Conservation (phyloP, 2,888 invertebrate species). For the Folsomia manolachei region DNA sequence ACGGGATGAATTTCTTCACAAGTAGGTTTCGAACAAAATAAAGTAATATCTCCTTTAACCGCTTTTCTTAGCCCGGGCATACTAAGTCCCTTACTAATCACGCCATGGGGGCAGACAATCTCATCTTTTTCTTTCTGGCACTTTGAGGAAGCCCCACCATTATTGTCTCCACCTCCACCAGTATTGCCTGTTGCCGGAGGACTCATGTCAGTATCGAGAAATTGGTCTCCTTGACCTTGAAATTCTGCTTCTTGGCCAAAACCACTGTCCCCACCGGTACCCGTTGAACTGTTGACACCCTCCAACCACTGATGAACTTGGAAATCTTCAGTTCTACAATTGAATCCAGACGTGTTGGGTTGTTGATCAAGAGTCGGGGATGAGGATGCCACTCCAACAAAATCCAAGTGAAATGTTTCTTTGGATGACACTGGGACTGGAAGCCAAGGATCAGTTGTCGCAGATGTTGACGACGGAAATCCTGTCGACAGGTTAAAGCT, state of each 20-base stretch:
- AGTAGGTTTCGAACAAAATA: conserved; percentile 20
- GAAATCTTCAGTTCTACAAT: too few species aligned
- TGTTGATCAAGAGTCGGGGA: background rate
- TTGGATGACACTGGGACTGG: background rate
- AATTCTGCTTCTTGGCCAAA: background rate
- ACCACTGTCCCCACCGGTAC: background rate
- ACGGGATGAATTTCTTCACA: conserved; percentile 10
- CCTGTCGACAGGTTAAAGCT: too few species aligned
- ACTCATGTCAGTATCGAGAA: conserved; percentile 6
- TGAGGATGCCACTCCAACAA: background rate
- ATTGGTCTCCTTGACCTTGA: background rate
- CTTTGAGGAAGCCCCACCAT: background rate
- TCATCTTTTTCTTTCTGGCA: background rate
- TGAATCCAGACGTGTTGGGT: background rate
- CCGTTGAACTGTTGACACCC: background rate
- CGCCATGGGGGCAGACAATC: conserved; percentile 17
- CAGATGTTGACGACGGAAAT: background rate
- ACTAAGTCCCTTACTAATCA: conserved; percentile 29
- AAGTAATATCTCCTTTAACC: conserved; percentile 27
- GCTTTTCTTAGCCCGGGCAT: conserved; percentile 38
- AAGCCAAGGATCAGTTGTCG: background rate
- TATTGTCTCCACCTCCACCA: background rate
- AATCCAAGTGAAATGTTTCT: too few species aligned
- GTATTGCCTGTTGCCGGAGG: conserved; percentile 6
- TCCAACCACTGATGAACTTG: background rate